A percentile compares a stretch with the other conserved stretches of the same genome.
Conservation (phyloP, 2,113 vertebrate species). For the Pseudorasbora parva region DNA sequence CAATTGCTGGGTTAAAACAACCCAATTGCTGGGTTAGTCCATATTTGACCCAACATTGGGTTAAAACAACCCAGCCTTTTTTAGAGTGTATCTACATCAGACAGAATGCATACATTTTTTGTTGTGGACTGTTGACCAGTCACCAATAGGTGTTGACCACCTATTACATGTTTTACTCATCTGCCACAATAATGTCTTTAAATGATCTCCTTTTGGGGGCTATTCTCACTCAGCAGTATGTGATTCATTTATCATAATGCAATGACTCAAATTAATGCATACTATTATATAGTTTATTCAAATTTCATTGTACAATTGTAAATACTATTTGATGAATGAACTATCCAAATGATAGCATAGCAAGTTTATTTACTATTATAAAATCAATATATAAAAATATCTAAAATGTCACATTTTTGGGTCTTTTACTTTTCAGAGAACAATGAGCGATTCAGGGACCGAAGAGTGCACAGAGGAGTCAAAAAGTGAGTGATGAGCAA, state of each 20-base stretch:
- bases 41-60: too few relatives aligned
- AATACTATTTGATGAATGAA: neutral
- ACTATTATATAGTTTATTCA: too few relatives aligned
- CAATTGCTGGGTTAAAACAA: too few relatives aligned
- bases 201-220: neutral
- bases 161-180: neutral
- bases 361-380: neutral
- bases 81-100: too few relatives aligned
- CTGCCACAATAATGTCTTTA: neutral
- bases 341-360: neutral
- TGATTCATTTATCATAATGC: too few relatives aligned
- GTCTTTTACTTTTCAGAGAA: constrained; percentile 40
- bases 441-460: constrained; percentile 56
- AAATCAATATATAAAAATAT: neutral
- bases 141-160: too few relatives aligned
- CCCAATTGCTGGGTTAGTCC: too few relatives aligned
- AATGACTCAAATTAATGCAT: too few relatives aligned
- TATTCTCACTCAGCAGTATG: neutral
- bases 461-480: constrained; percentile 46
- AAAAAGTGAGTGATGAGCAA: constrained; percentile 49
- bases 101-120: too few relatives aligned
- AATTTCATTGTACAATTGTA: neutral
- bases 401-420: neutral
- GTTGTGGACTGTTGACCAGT: neutral
- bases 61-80: too few relatives aligned